Evolutionary conservation across 2,797 vertebrate genomes (phyloP), one percentile per base, ranked within the genome.

Genomic region (Emys orbicularis): DNA sequence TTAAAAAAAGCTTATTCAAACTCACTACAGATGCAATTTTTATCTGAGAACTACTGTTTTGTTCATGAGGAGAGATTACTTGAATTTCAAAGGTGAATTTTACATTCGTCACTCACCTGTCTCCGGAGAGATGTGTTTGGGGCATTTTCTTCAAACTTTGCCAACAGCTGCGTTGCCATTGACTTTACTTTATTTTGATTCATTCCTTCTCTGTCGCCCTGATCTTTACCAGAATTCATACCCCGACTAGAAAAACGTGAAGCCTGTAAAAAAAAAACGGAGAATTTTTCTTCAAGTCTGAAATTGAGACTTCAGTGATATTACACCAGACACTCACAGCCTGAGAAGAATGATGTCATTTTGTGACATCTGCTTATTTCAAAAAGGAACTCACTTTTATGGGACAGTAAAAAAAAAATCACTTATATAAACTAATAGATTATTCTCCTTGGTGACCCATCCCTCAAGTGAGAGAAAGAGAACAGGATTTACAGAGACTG

Each of bases 101-200:
- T 68, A 54, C 1, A 44, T 3, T 12, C 25, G 6, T 31, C 44
- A 98, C 98, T 98, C 97, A 99, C 99, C 99, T 99, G 99, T 94
- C 98, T 99, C 88, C 97, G 96, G 72, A 99, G 44, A 2, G 97
- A 91, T 80, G 98, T 96, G 90, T 85, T 99, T 31, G 98, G 97
- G 41, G 98, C 95, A 84, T 95, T 99, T 94, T 99, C 99, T 97
- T 99, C 99, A 97, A 99, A 99, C 97, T 99, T 99, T 90, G 99
- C 99, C 95, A 98, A 97, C 49, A 99, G 97, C 93, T 99, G 99
- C 74, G 98, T 98, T 52, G 99, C 99, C 99, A 99, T 99, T 57
- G 99, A 99, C 96, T 99, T 99, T 89, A 99, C 99, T 98, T 99
- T 99, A 97, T 99, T 99, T 95, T 98, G 98, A 96, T 98, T 98